Conservation (phyloP, 2,888 invertebrate species). For the Campoletis raptor region DNA sequence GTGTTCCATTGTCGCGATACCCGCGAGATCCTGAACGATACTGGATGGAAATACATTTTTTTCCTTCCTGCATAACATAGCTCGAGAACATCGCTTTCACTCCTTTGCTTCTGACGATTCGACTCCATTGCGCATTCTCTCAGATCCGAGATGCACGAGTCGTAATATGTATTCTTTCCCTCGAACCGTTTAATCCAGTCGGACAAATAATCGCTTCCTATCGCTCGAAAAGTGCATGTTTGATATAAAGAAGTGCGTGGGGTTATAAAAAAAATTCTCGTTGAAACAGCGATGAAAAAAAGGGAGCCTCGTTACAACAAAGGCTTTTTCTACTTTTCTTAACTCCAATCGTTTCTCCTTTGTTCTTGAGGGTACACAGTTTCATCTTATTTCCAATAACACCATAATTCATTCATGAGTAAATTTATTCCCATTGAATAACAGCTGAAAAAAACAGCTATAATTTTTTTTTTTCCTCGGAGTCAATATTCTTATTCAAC, state of each 20-base stretch:
- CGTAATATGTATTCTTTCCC: background rate
- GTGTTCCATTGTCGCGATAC: conserved; percentile 51
- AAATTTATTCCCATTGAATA: conserved; percentile 11
- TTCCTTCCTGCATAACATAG: background rate
- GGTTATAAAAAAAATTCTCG: background rate
- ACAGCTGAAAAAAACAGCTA: background rate
- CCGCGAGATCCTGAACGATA: conserved; percentile 13
- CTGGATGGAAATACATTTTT: conserved; percentile 13
- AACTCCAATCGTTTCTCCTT: background rate
- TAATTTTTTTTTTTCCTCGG: background rate
- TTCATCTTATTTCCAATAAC: background rate
- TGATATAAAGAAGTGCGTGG: conserved; percentile 1
- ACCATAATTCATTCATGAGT: background rate
- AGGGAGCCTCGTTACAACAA: background rate
- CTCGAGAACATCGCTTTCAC: background rate
- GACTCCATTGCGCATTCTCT: conserved; percentile 60
- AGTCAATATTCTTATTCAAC: background rate
- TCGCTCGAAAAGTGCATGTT: conserved; percentile 29
- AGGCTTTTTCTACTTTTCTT: conserved; percentile 12
- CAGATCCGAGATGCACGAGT: conserved; percentile 11
- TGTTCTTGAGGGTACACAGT: background rate
- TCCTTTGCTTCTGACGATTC: background rate
- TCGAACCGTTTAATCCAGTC: conserved; percentile 5
- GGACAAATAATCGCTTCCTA: background rate
- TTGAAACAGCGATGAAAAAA: background rate